Conservation (phyloP, 1,140 invertebrate genomes). For the Coelopa frigida region DNA sequence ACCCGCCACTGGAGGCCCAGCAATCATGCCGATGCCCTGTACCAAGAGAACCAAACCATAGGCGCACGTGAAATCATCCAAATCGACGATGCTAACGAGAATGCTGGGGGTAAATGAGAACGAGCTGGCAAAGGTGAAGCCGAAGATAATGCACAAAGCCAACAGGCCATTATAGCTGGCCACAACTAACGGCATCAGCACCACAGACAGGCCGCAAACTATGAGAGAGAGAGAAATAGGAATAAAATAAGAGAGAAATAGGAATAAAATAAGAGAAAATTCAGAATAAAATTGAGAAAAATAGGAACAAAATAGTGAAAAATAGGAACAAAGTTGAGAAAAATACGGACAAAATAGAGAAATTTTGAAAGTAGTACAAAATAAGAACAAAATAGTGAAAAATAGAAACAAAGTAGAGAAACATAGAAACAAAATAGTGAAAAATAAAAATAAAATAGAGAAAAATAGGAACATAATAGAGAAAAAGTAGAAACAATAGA, state of each 20-base stretch:
- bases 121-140: constrained; percentile 76
- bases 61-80: constrained; percentile 70
- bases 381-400: too few species aligned
- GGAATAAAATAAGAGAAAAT: constrained; percentile 4
- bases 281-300: neutral
- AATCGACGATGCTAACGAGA: constrained; percentile 50
- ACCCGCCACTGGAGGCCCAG: constrained; percentile 56
- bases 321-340: too few species aligned
- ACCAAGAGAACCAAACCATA: constrained; percentile 81
- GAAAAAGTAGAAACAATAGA: too few species aligned
- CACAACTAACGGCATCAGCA: constrained; percentile 62
- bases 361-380: too few species aligned
- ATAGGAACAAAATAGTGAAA: neutral
- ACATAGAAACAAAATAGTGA: too few species aligned
- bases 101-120: constrained; percentile 85
- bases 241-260: neutral
- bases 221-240: constrained; percentile 5
- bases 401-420: too few species aligned
- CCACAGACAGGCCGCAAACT: constrained; percentile 64
- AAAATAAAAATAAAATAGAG: too few species aligned
- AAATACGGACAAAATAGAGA: too few species aligned
- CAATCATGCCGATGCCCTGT: constrained; percentile 64
- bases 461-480: too few species aligned
- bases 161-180: constrained; percentile 55
- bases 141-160: constrained; percentile 60